phyloP scores from a whole-genome alignment of 2,113 vertebrate genomes.

The Anthoscopus minutus region DNA sequence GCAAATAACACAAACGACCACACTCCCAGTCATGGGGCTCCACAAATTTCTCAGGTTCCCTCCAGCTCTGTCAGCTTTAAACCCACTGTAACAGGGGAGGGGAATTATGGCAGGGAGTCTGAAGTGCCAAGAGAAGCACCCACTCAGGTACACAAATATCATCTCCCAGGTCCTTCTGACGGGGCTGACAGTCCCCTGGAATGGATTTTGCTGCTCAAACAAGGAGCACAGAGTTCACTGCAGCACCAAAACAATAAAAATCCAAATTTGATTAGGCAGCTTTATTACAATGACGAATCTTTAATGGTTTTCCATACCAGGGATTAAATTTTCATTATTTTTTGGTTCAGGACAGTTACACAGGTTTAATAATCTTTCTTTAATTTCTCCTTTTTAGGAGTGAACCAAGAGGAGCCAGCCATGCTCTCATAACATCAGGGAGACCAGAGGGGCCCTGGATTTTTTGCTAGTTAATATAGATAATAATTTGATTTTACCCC shows the following conservation, averaged over 20 bases:
- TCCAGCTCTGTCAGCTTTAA: not conserved
- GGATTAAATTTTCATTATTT: constrained; percentile 44
- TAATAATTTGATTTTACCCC: not conserved
- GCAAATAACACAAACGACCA: not conserved
- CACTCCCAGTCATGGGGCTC: not conserved
- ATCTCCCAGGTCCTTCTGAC: not conserved
- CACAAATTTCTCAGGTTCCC: not conserved
- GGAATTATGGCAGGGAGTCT: not conserved
- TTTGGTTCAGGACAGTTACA: not conserved
- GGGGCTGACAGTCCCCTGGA: not conserved
- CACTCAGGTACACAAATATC: not conserved
- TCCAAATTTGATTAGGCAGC: not conserved
- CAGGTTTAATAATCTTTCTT: constrained; percentile 26
- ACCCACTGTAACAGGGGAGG: not conserved
- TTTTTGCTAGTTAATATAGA: not conserved
- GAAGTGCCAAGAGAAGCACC: not conserved
- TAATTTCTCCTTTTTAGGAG: not conserved
- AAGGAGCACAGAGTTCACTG: not conserved
- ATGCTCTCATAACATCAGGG: not conserved
- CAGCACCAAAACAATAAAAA: not conserved
- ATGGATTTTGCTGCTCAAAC: not conserved
- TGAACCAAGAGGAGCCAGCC: not conserved
- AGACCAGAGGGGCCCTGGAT: not conserved
- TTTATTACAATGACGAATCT: constrained; percentile 57
- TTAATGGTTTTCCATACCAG: constrained; percentile 36